These are phyloP conservation scores for Lycaon pictus DNA, from an alignment of 2,113 vertebrate species.

Conservation along the genomic window DNA sequence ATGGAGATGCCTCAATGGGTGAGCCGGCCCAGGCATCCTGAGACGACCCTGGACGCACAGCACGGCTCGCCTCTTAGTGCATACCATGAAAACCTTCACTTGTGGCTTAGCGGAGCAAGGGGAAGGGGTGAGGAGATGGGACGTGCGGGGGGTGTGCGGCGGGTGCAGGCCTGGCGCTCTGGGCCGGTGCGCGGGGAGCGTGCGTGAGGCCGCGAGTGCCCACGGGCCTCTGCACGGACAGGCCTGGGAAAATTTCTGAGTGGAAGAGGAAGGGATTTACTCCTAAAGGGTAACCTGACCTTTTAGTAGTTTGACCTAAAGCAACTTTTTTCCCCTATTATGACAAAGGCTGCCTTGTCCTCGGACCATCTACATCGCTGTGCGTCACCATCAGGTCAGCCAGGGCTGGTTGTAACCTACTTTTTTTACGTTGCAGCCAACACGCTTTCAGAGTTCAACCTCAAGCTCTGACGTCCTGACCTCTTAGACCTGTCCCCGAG, in stretches of 20 bases:
- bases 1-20: not conserved
- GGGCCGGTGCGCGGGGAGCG: too few species aligned
- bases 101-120: too few species aligned
- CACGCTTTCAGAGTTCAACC: not conserved
- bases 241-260: not conserved
- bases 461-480: not conserved
- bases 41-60: not conserved
- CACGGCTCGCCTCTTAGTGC: too few species aligned
- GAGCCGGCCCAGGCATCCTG: not conserved
- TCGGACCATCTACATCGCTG: not conserved
- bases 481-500: not conserved
- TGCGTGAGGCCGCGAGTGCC: not conserved
- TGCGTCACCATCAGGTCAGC: too few species aligned
- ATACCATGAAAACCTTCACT: too few species aligned
- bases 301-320: conserved; percentile 6
- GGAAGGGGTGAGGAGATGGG: too few species aligned
- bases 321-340: not conserved
- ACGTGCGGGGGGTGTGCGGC: too few species aligned
- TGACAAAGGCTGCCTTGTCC: not conserved
- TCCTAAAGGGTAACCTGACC: not conserved
- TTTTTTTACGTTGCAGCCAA: not conserved
- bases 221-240: too few species aligned
- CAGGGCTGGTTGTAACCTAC: not conserved
- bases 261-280: not conserved
- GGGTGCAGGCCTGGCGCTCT: too few species aligned